A percentile compares a stretch with the other conserved stretches of the same genome.
Evolutionary conservation across 2,888 invertebrate genomes (phyloP).

Genomic region (Diloba caeruleocephala): DNA sequence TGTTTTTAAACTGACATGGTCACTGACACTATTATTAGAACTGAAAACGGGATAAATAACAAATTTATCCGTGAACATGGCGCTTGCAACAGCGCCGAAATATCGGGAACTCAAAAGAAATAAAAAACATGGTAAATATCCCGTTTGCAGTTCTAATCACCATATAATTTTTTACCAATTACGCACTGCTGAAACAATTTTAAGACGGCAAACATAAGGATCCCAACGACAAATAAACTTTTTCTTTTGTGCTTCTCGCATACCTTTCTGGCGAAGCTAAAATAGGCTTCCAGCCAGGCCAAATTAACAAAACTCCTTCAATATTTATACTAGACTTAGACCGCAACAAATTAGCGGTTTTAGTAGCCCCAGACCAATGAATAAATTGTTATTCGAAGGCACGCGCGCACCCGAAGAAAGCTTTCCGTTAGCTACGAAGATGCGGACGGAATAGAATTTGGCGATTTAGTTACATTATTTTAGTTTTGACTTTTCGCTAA

Average conservation of each 20-base stretch:
- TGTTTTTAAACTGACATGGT: too few relatives aligned
- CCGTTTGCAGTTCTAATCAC: too few relatives aligned
- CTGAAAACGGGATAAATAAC: too few relatives aligned
- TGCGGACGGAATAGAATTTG: conserved; percentile 54
- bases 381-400: conserved; percentile 57
- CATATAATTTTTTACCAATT: too few relatives aligned
- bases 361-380: conserved; percentile 36
- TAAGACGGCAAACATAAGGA: conserved; percentile 5
- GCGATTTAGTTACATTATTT: conserved; percentile 55
- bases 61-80: too few relatives aligned
- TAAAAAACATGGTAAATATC: too few relatives aligned
- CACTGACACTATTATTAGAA: too few relatives aligned
- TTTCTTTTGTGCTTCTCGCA: too few relatives aligned
- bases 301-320: conserved; percentile 23
- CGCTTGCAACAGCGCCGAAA: too few relatives aligned
- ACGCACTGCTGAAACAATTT: conserved; percentile 5
- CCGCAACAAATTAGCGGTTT: conserved; percentile 41
- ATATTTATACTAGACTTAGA: conserved; percentile 22
- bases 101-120: too few relatives aligned
- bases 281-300: neutral
- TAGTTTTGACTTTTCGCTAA: conserved; percentile 39
- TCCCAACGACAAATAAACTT: too few relatives aligned
- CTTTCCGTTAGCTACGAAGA: conserved; percentile 51
- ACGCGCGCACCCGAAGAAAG: conserved; percentile 57
- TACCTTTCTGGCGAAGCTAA: too few relatives aligned